These are phyloP conservation scores for Oreonectes daqikongensis DNA, from an alignment of 2,797 vertebrate genomes.

Conservation along the genomic window DNA sequence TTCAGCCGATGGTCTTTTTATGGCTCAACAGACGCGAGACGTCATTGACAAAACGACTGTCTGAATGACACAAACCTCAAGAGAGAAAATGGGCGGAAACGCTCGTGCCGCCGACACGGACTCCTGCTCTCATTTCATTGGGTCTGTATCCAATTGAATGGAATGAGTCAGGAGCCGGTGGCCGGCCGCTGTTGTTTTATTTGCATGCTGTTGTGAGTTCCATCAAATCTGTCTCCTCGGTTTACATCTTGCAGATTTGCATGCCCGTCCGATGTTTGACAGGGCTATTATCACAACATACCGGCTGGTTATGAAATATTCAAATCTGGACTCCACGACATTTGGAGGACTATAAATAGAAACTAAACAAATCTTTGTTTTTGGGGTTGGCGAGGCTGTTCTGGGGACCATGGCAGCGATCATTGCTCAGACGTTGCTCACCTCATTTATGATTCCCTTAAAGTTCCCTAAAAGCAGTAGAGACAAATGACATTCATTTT, in stretches of 20 bases:
- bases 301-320: constrained; percentile 44
- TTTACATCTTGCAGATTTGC: constrained; percentile 37
- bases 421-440: not conserved
- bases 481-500: not conserved
- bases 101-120: not conserved
- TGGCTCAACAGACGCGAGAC: constrained; percentile 20
- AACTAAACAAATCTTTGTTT: not conserved
- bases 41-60: constrained; percentile 18
- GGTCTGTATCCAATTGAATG: constrained; percentile 34
- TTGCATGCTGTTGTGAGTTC: constrained; percentile 28
- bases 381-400: not conserved
- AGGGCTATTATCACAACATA: constrained; percentile 32
- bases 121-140: constrained; percentile 31
- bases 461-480: not conserved
- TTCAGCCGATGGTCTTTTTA: constrained; percentile 52
- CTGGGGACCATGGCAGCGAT: not conserved
- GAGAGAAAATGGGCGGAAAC: not conserved
- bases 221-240: constrained; percentile 29
- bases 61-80: constrained; percentile 12
- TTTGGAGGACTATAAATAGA: constrained; percentile 22
- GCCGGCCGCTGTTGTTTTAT: constrained; percentile 30
- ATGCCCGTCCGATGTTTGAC: constrained; percentile 31
- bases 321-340: constrained; percentile 39
- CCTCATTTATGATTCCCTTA: too few relatives aligned
- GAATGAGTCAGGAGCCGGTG: constrained; percentile 25